A percentile compares a stretch with the other conserved stretches of the same genome.
Evolutionary conservation across 2,113 vertebrate species (phyloP).

Genomic region (Piaya cayana): DNA sequence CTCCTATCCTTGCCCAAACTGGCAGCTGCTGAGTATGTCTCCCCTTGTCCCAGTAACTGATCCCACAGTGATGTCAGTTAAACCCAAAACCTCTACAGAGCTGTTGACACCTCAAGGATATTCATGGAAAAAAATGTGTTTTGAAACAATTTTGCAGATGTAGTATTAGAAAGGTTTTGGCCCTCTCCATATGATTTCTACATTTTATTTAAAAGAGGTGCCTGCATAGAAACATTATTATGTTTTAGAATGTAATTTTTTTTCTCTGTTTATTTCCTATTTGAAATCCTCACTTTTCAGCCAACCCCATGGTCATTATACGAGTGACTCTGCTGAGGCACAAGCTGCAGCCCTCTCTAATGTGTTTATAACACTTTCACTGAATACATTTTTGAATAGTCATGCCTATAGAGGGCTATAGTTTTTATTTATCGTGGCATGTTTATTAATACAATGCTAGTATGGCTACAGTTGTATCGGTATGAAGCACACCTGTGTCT

Average conservation of each 20-base stretch:
- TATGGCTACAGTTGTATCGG: background rate
- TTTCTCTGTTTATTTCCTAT: background rate
- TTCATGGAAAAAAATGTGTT: constrained; percentile 34
- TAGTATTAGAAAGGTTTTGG: background rate
- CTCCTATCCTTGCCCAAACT: background rate
- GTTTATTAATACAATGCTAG: background rate
- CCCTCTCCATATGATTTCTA: background rate
- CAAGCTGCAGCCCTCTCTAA: background rate
- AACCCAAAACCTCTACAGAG: background rate
- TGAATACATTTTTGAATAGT: background rate
- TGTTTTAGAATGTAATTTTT: background rate
- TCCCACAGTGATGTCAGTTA: background rate
- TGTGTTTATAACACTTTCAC: background rate
- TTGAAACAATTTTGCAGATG: constrained; percentile 48
- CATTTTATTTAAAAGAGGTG: constrained; percentile 17
- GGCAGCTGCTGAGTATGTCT: background rate
- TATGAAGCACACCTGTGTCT: background rate
- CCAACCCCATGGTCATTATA: background rate
- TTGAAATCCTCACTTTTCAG: background rate
- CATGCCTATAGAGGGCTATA: background rate
- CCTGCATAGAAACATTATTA: background rate
- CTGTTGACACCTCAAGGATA: constrained; percentile 44
- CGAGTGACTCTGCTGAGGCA: background rate
- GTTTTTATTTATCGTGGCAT: background rate
- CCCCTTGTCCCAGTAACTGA: constrained; percentile 5